Conservation (phyloP, 1,140 invertebrate species). For the Tribolium madens region DNA sequence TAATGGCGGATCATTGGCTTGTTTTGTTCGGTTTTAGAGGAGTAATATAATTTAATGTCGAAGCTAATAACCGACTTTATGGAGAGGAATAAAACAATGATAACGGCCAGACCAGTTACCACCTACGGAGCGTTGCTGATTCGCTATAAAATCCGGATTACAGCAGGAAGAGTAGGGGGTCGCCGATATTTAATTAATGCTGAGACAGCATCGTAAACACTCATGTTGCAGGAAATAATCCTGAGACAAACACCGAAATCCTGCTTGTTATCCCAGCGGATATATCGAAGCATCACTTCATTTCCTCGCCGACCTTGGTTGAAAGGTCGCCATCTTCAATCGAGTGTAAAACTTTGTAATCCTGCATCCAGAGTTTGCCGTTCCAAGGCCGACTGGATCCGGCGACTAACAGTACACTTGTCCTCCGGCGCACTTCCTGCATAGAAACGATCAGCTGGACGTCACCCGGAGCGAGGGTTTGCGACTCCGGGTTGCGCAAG, state of each 20-base stretch:
- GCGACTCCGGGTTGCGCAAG: not conserved
- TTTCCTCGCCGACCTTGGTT: not conserved
- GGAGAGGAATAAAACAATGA: constrained; percentile 25
- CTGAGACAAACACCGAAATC: no score
- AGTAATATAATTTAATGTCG: constrained; percentile 22
- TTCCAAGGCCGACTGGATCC: constrained; percentile 42
- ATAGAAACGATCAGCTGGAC: not conserved
- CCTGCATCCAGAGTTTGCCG: not conserved
- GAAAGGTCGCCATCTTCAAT: constrained; percentile 5
- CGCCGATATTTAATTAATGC: not conserved
- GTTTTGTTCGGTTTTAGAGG: constrained; percentile 1
- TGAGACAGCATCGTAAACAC: not conserved
- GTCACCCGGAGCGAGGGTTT: not conserved
- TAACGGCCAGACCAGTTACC: constrained; percentile 20
- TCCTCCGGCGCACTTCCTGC: constrained; percentile 36
- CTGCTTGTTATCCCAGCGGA: not conserved
- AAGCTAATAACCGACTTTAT: constrained; percentile 17
- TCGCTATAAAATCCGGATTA: constrained; percentile 22
- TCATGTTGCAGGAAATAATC: not conserved
- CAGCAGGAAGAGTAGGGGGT: not conserved
- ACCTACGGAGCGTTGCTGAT: constrained; percentile 11
- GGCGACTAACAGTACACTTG: constrained; percentile 37
- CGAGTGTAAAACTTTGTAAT: constrained; percentile 1
- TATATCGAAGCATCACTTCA: not conserved
- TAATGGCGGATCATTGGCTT: constrained; percentile 3